Percentiles rank a stretch among this genome's conserved stretches.
Evolutionary conservation across 2,797 vertebrate genomes (phyloP).

Genomic region (Esox masquinongy): DNA sequence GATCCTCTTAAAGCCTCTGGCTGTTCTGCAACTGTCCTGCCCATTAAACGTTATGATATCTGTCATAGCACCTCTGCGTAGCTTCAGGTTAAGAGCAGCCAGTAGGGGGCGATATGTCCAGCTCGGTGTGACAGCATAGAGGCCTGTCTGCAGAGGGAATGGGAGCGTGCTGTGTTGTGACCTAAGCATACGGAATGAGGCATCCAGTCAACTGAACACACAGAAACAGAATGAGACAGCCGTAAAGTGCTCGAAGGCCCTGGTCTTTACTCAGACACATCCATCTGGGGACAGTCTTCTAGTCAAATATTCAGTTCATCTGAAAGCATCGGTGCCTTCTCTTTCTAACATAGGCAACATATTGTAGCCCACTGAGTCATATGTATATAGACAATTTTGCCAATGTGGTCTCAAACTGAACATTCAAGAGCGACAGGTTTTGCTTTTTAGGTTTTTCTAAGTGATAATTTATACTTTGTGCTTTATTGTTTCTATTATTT

Average conservation of each 20-base stretch:
- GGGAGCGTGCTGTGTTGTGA: slow-evolving; percentile 1
- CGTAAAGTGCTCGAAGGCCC: not conserved
- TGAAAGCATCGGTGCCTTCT: slow-evolving; percentile 11
- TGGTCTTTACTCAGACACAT: slow-evolving; percentile 19
- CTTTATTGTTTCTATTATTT: too few species aligned
- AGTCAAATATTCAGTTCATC: not conserved
- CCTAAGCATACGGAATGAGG: not conserved
- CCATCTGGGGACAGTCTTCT: slow-evolving; percentile 2
- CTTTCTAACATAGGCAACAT: not conserved
- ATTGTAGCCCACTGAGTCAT: not conserved
- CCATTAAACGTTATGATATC: too few species aligned
- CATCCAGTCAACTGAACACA: too few species aligned
- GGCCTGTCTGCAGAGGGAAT: slow-evolving; percentile 9
- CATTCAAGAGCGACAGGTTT: too few species aligned
- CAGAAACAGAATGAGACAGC: slow-evolving; percentile 1
- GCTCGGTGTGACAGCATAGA: slow-evolving; percentile 11
- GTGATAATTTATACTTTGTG: too few species aligned
- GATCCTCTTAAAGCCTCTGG: too few species aligned
- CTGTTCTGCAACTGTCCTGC: too few species aligned
- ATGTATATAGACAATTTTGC: too few species aligned
- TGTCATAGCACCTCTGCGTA: too few species aligned
- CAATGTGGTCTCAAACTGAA: too few species aligned
- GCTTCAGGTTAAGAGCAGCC: slow-evolving; percentile 10
- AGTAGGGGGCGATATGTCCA: slow-evolving; percentile 28
- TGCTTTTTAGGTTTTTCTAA: too few species aligned